Conservation (phyloP, 37 sponge, comb jelly and placozoan species). For the Ianthella basta region DNA sequence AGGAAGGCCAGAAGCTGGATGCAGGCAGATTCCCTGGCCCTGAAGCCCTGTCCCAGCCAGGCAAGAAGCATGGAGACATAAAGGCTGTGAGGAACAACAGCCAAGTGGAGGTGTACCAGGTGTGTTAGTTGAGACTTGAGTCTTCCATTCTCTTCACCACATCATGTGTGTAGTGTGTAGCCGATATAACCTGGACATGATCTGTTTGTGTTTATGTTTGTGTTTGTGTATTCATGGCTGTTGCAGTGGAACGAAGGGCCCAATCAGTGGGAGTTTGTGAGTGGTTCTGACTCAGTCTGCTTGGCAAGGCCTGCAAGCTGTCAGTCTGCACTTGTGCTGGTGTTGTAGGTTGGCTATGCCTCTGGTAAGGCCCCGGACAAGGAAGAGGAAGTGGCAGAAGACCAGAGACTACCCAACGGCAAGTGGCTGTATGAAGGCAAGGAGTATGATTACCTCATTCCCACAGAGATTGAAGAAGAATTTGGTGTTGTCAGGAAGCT, state of each 20-base stretch:
- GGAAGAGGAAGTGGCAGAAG: neutral
- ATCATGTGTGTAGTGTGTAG: neutral
- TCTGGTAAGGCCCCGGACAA: neutral
- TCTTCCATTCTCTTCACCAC: no score
- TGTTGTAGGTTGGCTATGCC: conserved; percentile 10
- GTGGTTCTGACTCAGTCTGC: neutral
- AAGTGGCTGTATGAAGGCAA: conserved; percentile 63
- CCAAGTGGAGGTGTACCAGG: conserved; percentile 79
- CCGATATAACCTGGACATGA: neutral
- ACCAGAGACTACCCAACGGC: neutral
- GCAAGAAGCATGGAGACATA: conserved; percentile 68
- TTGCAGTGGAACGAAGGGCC: conserved; percentile 57
- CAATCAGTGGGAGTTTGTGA: conserved; percentile 62
- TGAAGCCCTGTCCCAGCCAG: conserved; percentile 16
- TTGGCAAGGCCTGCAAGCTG: neutral
- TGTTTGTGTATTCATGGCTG: conserved; percentile 33
- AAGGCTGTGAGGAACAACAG: conserved; percentile 62
- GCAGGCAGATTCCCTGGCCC: conserved; percentile 5
- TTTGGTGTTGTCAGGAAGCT: conserved; percentile 62
- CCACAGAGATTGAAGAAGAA: conserved; percentile 79
- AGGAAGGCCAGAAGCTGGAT: conserved; percentile 20
- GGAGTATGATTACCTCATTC: conserved; percentile 87
- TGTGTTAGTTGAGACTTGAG: neutral
- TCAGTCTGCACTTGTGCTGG: neutral
- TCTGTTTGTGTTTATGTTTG: neutral